These are phyloP conservation scores for Acropora tenuis DNA, from an alignment of 64 coral and sea anemone genomes.

Conservation along the genomic window DNA sequence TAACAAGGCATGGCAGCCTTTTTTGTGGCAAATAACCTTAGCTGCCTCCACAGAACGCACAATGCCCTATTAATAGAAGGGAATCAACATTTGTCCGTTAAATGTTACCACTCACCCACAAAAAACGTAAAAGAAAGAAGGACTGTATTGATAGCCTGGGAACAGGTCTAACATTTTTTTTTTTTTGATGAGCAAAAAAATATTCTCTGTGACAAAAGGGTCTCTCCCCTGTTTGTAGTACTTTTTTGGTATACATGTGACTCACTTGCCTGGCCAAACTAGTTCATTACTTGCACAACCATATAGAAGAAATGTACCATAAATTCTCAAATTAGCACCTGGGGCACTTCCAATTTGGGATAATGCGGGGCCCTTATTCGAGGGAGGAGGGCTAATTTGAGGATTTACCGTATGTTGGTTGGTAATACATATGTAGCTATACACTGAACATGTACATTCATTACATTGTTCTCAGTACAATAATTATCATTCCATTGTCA, in stretches of 20 bases:
- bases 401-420: not conserved
- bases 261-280: constrained; percentile 22
- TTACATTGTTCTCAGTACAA: not conserved
- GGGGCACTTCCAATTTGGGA: constrained; percentile 5
- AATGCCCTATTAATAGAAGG: constrained; percentile 57
- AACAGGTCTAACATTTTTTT: not conserved
- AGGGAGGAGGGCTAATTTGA: not conserved
- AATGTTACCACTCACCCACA: not conserved
- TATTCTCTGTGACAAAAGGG: constrained; percentile 23
- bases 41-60: constrained; percentile 49
- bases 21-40: constrained; percentile 9
- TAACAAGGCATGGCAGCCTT: constrained; percentile 15
- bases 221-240: not conserved
- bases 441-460: not conserved
- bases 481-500: constrained; percentile 8
- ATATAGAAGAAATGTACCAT: constrained; percentile 18
- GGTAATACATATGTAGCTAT: constrained; percentile 25
- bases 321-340: constrained; percentile 27
- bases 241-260: constrained; percentile 13
- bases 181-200: constrained; percentile 14
- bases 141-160: not conserved
- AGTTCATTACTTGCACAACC: not conserved
- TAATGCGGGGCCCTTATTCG: not conserved
- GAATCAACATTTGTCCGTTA: constrained; percentile 4
- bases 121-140: not conserved